Percentiles rank a stretch among this genome's conserved stretches.
Conservation (phyloP, 2,797 vertebrate genomes). For the Lagocephalus sceleratus region DNA sequence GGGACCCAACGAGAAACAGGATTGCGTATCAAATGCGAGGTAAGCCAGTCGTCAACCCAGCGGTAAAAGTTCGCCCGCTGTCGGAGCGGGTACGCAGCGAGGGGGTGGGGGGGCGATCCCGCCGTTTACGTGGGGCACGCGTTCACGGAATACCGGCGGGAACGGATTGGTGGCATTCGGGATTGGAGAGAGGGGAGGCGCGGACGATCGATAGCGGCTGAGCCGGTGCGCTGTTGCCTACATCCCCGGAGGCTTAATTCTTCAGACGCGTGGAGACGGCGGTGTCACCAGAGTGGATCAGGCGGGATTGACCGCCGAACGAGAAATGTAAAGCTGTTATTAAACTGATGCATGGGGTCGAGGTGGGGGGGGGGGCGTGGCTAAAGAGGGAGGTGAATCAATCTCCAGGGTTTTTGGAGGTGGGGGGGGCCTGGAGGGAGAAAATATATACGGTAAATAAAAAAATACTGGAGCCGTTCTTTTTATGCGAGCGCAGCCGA, state of each 20-base stretch:
- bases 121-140: no score
- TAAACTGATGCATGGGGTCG: conserved; percentile 58
- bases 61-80: no score
- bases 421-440: conserved; percentile 17
- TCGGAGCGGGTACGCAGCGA: no score
- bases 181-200: conserved; percentile 36
- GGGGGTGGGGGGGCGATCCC: no score
- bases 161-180: conserved; percentile 40
- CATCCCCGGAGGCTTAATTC: conserved; percentile 69
- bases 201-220: conserved; percentile 64
- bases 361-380: conserved; percentile 9
- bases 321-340: conserved; percentile 67
- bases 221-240: conserved; percentile 61
- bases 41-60: no score
- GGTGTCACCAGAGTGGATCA: conserved; percentile 70
- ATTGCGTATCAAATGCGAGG: no score
- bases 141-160: conserved; percentile 22
- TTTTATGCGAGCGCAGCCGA: conserved; percentile 16
- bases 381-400: not conserved
- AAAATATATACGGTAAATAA: not conserved
- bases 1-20: no score
- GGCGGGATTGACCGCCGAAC: conserved; percentile 68
- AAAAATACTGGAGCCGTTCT: not conserved
- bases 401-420: not conserved
- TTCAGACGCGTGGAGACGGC: conserved; percentile 61